phyloP scores from a whole-genome alignment of 2,113 vertebrate genomes.

The Heterotilapia buettikoferi region DNA sequence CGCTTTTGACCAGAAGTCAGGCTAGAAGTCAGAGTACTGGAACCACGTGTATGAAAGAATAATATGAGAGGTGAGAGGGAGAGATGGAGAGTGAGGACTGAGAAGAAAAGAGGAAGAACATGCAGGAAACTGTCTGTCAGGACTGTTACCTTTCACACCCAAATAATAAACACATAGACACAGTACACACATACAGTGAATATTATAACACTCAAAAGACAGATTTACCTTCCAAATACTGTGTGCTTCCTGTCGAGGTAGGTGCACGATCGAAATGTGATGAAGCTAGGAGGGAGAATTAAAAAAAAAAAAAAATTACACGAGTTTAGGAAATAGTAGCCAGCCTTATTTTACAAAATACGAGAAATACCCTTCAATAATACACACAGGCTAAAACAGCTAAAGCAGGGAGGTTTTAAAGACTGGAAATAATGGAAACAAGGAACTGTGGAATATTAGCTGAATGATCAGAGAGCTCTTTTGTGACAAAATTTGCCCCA shows the following conservation, averaged over 20 bases:
- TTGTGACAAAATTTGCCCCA: fast-evolving
- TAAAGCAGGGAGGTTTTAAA: background rate
- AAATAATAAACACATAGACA: background rate
- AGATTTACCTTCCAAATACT: slow-evolving; percentile 89
- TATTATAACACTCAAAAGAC: fast-evolving
- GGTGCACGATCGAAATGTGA: slow-evolving; percentile 91
- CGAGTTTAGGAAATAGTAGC: fast-evolving
- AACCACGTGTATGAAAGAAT: background rate
- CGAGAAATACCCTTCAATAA: background rate
- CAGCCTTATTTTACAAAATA: background rate
- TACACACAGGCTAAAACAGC: background rate
- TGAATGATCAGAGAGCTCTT: background rate
- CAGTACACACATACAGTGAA: background rate
- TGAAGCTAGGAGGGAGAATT: slow-evolving; percentile 76
- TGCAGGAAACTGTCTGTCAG: background rate
- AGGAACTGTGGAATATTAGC: background rate
- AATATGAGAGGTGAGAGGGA: background rate
- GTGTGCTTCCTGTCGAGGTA: slow-evolving; percentile 96
- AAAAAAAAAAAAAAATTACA: background rate
- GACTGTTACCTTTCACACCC: background rate
- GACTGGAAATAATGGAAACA: background rate
- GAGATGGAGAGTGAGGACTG: fast-evolving
- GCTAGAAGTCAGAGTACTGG: background rate
- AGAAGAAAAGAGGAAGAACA: background rate
- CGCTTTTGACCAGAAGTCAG: background rate